Conservation (phyloP, 2,797 vertebrate genomes). For the Lagodon rhomboides region DNA sequence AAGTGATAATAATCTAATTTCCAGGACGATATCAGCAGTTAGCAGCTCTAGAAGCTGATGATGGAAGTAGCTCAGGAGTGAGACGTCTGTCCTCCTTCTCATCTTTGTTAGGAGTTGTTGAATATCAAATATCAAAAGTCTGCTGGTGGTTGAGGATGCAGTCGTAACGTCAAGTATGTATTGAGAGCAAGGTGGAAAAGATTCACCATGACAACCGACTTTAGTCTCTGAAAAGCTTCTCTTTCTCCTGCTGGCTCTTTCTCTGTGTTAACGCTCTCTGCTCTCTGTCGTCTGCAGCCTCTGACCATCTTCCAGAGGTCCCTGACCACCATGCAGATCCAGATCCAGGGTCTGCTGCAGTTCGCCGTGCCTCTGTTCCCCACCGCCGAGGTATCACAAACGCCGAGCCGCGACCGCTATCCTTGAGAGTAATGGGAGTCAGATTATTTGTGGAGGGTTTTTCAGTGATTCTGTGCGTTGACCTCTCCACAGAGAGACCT, state of each 20-base stretch:
- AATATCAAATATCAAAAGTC: no score
- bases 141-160: no score
- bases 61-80: no score
- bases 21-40: not conserved
- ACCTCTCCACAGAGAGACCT: constrained; percentile 89
- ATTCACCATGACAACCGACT: no score
- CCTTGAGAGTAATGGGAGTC: not conserved
- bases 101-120: no score
- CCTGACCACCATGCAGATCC: constrained; percentile 95
- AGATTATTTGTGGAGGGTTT: not conserved
- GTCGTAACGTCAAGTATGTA: no score
- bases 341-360: constrained; percentile 92
- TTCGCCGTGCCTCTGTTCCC: constrained; percentile 93
- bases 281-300: constrained; percentile 80
- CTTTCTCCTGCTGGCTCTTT: not conserved
- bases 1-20: not conserved
- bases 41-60: no score
- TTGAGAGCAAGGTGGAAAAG: no score
- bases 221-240: not conserved
- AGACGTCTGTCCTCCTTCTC: no score
- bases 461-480: constrained; percentile 8
- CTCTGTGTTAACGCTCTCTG: not conserved
- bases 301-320: constrained; percentile 95
- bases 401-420: not conserved
- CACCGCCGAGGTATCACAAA: constrained; percentile 88